phyloP scores from a whole-genome alignment of 1,140 invertebrate genomes.

The Uloborus diversus region DNA sequence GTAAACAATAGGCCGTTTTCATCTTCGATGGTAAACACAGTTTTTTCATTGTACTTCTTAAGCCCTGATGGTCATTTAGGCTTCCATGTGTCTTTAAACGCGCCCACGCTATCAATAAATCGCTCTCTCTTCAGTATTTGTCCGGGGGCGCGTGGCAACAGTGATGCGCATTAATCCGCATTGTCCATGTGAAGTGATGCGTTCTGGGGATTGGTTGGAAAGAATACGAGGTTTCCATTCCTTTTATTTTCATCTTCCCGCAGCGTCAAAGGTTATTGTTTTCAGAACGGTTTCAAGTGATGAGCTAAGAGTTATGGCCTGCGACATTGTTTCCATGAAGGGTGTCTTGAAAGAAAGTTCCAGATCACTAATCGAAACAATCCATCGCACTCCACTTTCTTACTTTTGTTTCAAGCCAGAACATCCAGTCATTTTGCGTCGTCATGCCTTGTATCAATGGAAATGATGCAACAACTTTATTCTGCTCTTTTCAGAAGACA shows the following conservation, averaged over 20 bases:
- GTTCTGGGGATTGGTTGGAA: not conserved
- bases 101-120: slow-evolving; percentile 11
- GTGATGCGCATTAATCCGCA: not conserved
- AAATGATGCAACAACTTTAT: not conserved
- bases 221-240: not conserved
- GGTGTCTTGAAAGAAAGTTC: not conserved
- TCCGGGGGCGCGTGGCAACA: slow-evolving; percentile 11
- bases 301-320: not conserved
- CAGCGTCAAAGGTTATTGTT: slow-evolving; percentile 32
- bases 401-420: too few species aligned
- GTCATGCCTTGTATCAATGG: too few species aligned
- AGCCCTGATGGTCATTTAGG: slow-evolving; percentile 47
- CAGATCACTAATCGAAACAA: not conserved
- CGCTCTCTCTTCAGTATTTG: slow-evolving; percentile 25
- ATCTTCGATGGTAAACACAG: too few species aligned
- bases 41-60: slow-evolving; percentile 24
- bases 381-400: not conserved
- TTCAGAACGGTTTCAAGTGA: too few species aligned
- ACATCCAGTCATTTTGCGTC: too few species aligned
- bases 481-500: not conserved
- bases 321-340: not conserved
- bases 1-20: too few species aligned
- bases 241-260: slow-evolving; percentile 1
- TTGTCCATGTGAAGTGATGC: slow-evolving; percentile 20
- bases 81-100: slow-evolving; percentile 8